Evolutionary conservation across 2,888 invertebrate species (phyloP).

Genomic region (Noctuana brunneofusca): DNA sequence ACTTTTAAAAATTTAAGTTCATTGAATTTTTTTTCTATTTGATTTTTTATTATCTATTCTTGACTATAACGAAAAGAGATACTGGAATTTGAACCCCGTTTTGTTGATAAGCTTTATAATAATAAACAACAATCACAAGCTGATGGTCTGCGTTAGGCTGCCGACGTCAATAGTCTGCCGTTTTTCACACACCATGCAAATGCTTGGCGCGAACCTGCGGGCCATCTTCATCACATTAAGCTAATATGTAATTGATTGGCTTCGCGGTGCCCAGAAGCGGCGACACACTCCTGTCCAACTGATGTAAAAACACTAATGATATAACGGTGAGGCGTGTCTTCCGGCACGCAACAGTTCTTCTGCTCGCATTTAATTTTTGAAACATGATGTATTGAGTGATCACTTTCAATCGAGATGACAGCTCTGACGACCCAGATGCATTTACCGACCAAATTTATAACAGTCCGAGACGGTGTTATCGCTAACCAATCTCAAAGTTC

Average conservation of each 20-base stretch:
- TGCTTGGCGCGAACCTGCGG: slow-evolving; percentile 57
- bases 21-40: no score
- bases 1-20: no score
- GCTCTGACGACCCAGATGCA: slow-evolving; percentile 29
- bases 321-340: slow-evolving; percentile 60
- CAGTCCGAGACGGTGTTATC: slow-evolving; percentile 14
- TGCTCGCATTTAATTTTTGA: slow-evolving; percentile 32
- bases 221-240: slow-evolving; percentile 76
- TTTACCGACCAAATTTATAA: slow-evolving; percentile 13
- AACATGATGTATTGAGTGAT: slow-evolving; percentile 35
- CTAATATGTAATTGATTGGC: slow-evolving; percentile 81
- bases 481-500: slow-evolving; percentile 22
- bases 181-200: slow-evolving; percentile 65
- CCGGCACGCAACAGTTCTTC: slow-evolving; percentile 46
- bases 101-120: slow-evolving; percentile 18
- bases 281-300: slow-evolving; percentile 71
- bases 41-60: no score
- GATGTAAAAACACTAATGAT: slow-evolving; percentile 79
- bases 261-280: slow-evolving; percentile 64
- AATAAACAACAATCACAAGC: slow-evolving; percentile 59
- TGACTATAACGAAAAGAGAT: neutral
- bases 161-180: slow-evolving; percentile 51
- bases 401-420: slow-evolving; percentile 33
- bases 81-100: neutral
- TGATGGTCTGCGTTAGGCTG: slow-evolving; percentile 64